Evolutionary conservation across 2,113 vertebrate genomes (phyloP), one percentile per base, ranked within the genome.

Genomic region (Pomatorhinus ruficollis): DNA sequence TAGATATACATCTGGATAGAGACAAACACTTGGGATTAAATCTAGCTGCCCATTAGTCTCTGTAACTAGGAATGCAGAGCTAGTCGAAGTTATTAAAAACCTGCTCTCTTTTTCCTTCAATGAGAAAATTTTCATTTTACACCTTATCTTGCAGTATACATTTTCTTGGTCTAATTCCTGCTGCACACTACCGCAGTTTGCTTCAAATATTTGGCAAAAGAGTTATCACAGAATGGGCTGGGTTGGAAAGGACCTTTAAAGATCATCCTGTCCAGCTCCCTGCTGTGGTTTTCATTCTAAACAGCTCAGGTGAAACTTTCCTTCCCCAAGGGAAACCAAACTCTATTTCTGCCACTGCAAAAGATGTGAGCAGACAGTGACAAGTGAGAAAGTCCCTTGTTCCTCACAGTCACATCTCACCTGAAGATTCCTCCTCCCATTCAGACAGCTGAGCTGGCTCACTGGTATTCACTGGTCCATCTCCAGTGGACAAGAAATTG

Each of bases 361-460:
- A 52, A 54, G 30, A 60, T 10, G 15, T 0, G 2, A 87, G 49
- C 12, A 6, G 63, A 10, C 53, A 40, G 7, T 0, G 1, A 25
- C 8, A 57, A 59, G 44, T 2, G 10, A 47, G 6, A 53, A 31
- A 59, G 21, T 8, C 28, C 30, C n/a, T 22, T 16, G 18, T 1
- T 70, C 82, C n/a, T 84, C 25, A 9, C 0, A 9, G 63, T 33
- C 25, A 64, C 87, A 54, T 10, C 74, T 72, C 7, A 5, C 54
- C 37, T 54, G 22, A 40, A 72, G 33, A 31, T 10, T 50, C 25
- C 28, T 30, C 25, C 39, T 37, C 54, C 59, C 31, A 13, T 12
- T 53, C 35, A 18, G 20, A 59, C 37, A 76, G 63, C 72, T 31
- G 31, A 57, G 39, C 57, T 37, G 72, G 9, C 45, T 70, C 85